Conservation (phyloP, 2,113 vertebrate genomes). For the Pantherophis guttatus region DNA sequence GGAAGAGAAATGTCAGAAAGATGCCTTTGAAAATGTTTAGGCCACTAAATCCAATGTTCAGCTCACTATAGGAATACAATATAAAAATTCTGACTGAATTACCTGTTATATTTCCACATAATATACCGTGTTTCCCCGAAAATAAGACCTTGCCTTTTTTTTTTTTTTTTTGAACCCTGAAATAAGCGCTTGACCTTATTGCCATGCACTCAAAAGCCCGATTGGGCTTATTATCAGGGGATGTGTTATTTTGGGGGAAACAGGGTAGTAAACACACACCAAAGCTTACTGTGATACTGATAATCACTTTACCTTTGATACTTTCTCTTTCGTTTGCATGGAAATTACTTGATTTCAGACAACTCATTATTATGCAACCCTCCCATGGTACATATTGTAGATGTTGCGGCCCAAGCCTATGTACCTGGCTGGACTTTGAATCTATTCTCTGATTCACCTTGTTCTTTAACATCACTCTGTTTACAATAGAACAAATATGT, state of each 20-base stretch:
- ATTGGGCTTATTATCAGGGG: too few relatives aligned
- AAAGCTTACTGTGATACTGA: neutral
- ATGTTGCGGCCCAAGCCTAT: neutral
- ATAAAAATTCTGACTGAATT: neutral
- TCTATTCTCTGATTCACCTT: neutral
- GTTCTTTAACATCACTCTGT: neutral
- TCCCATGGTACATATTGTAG: neutral
- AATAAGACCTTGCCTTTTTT: too few relatives aligned
- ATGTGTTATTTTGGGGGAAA: too few relatives aligned
- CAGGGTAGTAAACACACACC: neutral
- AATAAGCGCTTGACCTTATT: too few relatives aligned
- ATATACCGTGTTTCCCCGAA: too few relatives aligned
- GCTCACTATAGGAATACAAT: neutral
- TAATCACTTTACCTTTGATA: neutral
- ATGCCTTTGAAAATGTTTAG: neutral
- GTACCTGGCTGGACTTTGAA: slow-evolving; percentile 1
- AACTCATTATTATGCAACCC: neutral
- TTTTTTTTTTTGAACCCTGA: too few relatives aligned
- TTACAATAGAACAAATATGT: slow-evolving; percentile 14
- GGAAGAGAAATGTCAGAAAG: neutral
- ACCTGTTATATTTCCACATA: neutral
- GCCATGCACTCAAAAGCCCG: too few relatives aligned
- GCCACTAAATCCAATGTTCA: neutral
- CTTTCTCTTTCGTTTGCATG: neutral
- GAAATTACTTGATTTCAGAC: neutral